A percentile compares a stretch with the other conserved stretches of the same genome.
Evolutionary conservation across 2,888 invertebrate genomes (phyloP).

Genomic region (Leuctra nigra): DNA sequence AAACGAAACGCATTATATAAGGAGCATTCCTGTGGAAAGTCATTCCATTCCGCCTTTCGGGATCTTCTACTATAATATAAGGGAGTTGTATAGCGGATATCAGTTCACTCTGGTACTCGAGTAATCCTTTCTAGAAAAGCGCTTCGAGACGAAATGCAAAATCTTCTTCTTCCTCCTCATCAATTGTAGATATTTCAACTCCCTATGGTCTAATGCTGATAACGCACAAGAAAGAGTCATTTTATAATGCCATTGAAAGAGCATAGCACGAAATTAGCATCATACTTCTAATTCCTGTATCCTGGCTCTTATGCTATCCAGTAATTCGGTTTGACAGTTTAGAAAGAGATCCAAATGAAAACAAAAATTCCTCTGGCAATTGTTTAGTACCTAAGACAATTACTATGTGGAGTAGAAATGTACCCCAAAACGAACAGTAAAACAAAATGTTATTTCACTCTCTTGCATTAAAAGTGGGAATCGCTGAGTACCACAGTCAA

Average conservation of each 20-base stretch:
- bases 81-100: too few relatives aligned
- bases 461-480: too few relatives aligned
- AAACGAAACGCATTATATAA: constrained; percentile 18
- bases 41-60: constrained; percentile 15
- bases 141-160: background rate
- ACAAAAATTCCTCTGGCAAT: constrained; percentile 22
- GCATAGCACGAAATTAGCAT: constrained; percentile 19
- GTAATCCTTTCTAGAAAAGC: background rate
- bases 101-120: too few relatives aligned
- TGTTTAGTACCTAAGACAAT: too few relatives aligned
- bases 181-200: constrained; percentile 3
- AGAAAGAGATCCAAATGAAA: constrained; percentile 21
- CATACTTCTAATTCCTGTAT: constrained; percentile 3
- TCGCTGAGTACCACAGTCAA: too few relatives aligned
- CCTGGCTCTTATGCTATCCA: constrained; percentile 2
- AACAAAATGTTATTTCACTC: too few relatives aligned
- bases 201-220: constrained; percentile 18
- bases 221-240: too few relatives aligned
- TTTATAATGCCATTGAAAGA: background rate
- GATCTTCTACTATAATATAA: too few relatives aligned
- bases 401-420: too few relatives aligned
- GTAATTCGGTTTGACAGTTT: constrained; percentile 25
- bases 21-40: constrained; percentile 13
- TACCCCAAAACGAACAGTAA: too few relatives aligned
- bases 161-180: constrained; percentile 1